A percentile compares a stretch with the other conserved stretches of the same genome.
These are phyloP conservation scores for Tiliqua scincoides DNA, from an alignment of 2,113 vertebrate species.

Conservation along the genomic window DNA sequence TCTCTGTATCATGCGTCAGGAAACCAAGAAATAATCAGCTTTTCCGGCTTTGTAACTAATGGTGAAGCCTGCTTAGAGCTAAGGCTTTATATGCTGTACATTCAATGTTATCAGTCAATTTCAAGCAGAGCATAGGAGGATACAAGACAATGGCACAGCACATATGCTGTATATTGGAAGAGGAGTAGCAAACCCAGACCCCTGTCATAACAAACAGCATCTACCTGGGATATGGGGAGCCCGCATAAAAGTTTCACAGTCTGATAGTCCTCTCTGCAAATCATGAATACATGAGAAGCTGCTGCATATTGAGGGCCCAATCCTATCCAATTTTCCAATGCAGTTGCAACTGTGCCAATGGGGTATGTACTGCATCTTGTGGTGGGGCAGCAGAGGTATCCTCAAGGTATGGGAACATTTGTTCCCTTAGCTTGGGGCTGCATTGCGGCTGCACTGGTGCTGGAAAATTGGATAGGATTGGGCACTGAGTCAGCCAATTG, in stretches of 20 bases:
- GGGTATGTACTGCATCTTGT: no score
- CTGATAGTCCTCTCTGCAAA: neutral
- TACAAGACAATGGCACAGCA: neutral
- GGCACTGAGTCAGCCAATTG: no score
- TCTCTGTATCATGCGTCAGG: neutral
- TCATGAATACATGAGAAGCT: no score
- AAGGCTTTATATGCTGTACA: neutral
- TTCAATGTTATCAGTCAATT: neutral
- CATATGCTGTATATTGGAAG: neutral
- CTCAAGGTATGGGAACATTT: no score
- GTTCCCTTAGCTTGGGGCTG: no score
- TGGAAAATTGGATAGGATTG: no score
- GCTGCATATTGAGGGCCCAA: no score
- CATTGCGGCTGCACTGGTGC: no score
- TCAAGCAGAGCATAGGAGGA: neutral
- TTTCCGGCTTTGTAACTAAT: neutral
- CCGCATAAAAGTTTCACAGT: neutral
- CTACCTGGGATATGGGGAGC: neutral
- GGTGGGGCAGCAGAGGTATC: no score
- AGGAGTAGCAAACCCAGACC: neutral
- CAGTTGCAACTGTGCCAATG: no score
- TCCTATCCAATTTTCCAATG: no score
- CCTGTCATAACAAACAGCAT: neutral
- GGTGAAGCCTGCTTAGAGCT: neutral
- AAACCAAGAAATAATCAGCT: neutral